Evolutionary conservation across 30 jellyfish, hydroid and myxozoan species (phyloP).

Genomic region (Sanderia malayensis): DNA sequence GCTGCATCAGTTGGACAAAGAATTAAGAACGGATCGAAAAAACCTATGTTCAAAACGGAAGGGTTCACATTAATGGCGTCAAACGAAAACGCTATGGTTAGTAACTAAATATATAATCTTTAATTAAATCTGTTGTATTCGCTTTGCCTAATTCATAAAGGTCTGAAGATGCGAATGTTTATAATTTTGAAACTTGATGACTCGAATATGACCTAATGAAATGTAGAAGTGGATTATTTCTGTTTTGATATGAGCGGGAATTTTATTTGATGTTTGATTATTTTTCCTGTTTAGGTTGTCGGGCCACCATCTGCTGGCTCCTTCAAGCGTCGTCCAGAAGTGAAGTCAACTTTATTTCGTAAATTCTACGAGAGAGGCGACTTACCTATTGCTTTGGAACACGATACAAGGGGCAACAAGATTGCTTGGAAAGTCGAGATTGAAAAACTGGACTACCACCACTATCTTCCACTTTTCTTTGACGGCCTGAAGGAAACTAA

Average conservation of each 20-base stretch:
- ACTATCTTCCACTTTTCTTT: constrained; percentile 83
- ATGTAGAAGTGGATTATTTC: no score
- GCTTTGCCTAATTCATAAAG: no score
- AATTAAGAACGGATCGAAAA: constrained; percentile 33
- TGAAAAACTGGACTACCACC: constrained; percentile 92
- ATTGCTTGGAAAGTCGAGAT: constrained; percentile 97
- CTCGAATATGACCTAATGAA: no score
- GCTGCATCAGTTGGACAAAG: constrained; percentile 38
- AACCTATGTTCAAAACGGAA: constrained; percentile 57
- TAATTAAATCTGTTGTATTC: no score
- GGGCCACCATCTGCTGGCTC: constrained; percentile 99
- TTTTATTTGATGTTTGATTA: no score
- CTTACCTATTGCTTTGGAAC: constrained; percentile 92
- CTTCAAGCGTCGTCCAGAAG: constrained; percentile 80
- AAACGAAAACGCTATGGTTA: constrained; percentile 78
- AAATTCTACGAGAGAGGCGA: constrained; percentile 90
- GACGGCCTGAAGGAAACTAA: constrained; percentile 89
- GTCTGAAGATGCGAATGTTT: no score
- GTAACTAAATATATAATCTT: no score
- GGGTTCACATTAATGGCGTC: constrained; percentile 83
- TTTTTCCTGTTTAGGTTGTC: constrained; percentile 49
- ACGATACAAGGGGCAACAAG: constrained; percentile 92
- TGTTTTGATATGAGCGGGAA: no score
- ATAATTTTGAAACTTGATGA: no score
- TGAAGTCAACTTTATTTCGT: constrained; percentile 77